phyloP scores from a whole-genome alignment of 2,888 invertebrate species.

The Brachypterus glaber region DNA sequence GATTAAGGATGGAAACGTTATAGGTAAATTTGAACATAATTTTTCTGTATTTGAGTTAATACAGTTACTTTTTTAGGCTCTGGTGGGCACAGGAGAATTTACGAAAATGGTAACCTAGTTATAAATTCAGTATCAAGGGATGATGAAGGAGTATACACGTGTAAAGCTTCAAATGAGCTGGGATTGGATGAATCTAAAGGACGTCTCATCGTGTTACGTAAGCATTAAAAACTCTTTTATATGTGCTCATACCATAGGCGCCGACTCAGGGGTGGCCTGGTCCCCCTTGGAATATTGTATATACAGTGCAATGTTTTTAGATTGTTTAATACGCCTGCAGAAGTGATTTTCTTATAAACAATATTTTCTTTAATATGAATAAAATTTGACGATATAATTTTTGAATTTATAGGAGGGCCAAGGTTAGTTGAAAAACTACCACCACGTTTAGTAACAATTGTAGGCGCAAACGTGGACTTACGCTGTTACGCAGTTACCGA shows the following conservation, averaged over 20 bases:
- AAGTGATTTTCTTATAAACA: too few species aligned
- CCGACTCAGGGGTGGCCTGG: not conserved
- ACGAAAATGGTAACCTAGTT: conserved; percentile 77
- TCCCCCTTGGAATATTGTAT: not conserved
- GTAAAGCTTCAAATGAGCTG: conserved; percentile 73
- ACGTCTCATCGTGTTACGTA: conserved; percentile 70
- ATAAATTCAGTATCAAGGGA: conserved; percentile 77
- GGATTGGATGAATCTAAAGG: conserved; percentile 83
- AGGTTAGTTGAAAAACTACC: conserved; percentile 61
- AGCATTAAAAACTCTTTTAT: conserved; percentile 32
- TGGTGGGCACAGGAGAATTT: conserved; percentile 71
- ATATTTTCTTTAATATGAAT: too few species aligned
- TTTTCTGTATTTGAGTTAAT: too few species aligned
- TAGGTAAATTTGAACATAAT: too few species aligned
- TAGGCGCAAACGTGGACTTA: conserved; percentile 61
- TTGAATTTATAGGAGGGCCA: conserved; percentile 61
- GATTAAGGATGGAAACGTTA: conserved; percentile 77
- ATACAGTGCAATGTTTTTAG: not conserved
- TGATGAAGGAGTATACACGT: conserved; percentile 81
- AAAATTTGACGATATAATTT: not conserved
- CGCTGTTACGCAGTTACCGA: conserved; percentile 80
- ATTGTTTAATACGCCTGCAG: too few species aligned
- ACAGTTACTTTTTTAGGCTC: conserved; percentile 42
- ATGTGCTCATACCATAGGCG: too few species aligned
- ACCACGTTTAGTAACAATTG: conserved; percentile 55